phyloP scores from a whole-genome alignment of 92 coral and sea anemone genomes.

The Porites cylindrica region DNA sequence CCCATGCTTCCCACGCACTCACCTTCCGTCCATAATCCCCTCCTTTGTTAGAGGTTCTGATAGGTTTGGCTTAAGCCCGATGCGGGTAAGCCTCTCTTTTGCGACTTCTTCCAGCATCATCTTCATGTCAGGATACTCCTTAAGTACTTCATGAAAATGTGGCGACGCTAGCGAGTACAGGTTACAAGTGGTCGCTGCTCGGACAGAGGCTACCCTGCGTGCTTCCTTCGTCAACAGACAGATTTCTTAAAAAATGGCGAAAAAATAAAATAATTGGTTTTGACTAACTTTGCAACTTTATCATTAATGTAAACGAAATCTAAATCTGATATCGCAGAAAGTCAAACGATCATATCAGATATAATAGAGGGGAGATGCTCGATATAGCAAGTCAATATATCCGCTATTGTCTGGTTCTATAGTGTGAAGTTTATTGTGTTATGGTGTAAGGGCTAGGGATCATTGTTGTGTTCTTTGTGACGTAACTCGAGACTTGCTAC shows the following conservation, averaged over 20 bases:
- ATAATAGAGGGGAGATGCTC: no score
- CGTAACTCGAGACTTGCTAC: no score
- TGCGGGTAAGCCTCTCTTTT: conserved; percentile 89
- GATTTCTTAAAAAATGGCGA: conserved; percentile 67
- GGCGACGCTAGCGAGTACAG: conserved; percentile 81
- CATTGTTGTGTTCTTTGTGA: no score
- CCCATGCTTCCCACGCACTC: background rate
- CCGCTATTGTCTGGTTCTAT: no score
- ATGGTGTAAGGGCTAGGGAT: no score
- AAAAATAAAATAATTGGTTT: background rate
- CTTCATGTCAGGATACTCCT: conserved; percentile 90
- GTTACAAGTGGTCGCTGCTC: conserved; percentile 96
- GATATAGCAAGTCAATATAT: no score
- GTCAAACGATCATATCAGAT: no score
- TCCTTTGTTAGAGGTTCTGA: conserved; percentile 48
- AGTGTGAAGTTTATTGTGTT: no score
- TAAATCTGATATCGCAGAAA: no score
- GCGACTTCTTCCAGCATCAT: conserved; percentile 88
- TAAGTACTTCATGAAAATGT: conserved; percentile 86
- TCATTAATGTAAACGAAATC: no score
- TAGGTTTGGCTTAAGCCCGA: conserved; percentile 81
- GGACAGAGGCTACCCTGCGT: conserved; percentile 93
- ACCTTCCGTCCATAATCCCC: conserved; percentile 37
- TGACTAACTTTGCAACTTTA: no score
- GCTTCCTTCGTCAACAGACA: conserved; percentile 88